Conservation (phyloP, 2,888 invertebrate species). For the Meta bourneti region DNA sequence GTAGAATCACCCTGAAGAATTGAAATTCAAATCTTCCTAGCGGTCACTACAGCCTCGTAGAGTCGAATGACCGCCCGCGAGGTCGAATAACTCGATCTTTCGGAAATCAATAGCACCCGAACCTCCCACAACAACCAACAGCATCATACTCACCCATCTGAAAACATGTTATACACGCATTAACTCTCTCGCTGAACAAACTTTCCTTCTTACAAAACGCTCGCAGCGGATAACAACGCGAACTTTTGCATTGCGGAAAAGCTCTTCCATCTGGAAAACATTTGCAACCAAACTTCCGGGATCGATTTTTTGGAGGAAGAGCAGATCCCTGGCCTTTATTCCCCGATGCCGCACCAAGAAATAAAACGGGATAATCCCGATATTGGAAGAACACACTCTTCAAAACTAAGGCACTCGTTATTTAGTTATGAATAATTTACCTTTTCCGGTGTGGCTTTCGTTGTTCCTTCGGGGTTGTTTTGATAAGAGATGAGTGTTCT, state of each 20-base stretch:
- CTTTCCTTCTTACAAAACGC: no score
- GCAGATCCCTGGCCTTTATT: neutral
- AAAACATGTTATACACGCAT: no score
- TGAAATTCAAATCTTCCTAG: no score
- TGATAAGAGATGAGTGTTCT: neutral
- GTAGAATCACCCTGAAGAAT: no score
- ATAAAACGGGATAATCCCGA: neutral
- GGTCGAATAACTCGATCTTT: no score
- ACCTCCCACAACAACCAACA: no score
- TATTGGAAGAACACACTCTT: neutral
- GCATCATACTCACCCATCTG: no score
- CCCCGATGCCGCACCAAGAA: neutral
- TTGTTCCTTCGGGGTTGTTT: neutral
- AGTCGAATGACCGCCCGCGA: no score
- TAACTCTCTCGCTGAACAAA: no score
- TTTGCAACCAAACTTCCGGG: neutral
- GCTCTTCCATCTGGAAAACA: neutral
- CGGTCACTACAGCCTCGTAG: no score
- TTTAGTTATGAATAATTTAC: conserved; percentile 1
- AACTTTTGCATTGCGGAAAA: neutral
- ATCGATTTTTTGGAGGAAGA: neutral
- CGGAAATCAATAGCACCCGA: no score
- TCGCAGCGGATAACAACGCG: neutral
- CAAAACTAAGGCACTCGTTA: neutral
- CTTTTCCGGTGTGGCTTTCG: neutral